These are phyloP conservation scores for Colinus virginianus DNA, from an alignment of 2,113 vertebrate genomes.

Conservation along the genomic window DNA sequence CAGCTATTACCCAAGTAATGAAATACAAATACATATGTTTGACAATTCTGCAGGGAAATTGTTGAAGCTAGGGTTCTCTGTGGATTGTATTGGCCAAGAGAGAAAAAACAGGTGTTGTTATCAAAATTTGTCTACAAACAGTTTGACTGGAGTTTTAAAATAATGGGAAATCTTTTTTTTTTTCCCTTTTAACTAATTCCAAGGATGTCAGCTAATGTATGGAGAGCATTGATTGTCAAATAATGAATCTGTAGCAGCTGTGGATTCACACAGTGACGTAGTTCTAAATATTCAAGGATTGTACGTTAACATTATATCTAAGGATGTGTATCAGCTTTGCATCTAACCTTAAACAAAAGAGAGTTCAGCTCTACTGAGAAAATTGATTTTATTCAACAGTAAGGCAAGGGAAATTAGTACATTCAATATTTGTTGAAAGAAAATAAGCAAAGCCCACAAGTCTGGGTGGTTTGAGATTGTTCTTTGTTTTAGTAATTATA, in stretches of 20 bases:
- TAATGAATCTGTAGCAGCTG: slow-evolving; percentile 70
- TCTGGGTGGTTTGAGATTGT: slow-evolving; percentile 79
- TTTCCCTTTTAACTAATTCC: slow-evolving; percentile 59
- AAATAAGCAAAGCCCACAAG: slow-evolving; percentile 81
- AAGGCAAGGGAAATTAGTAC: slow-evolving; percentile 85
- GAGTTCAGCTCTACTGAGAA: slow-evolving; percentile 82
- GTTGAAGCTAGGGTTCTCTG: slow-evolving; percentile 77
- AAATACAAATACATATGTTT: slow-evolving; percentile 89
- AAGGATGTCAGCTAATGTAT: slow-evolving; percentile 70
- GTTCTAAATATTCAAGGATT: slow-evolving; percentile 80
- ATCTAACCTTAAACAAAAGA: slow-evolving; percentile 84
- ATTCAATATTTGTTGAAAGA: slow-evolving; percentile 86
- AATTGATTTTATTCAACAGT: slow-evolving; percentile 84
- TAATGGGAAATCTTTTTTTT: slow-evolving; percentile 71
- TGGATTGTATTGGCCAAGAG: slow-evolving; percentile 79
- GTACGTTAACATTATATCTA: slow-evolving; percentile 75
- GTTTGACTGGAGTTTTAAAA: slow-evolving; percentile 79
- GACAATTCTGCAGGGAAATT: slow-evolving; percentile 82
- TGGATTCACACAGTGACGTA: slow-evolving; percentile 67
- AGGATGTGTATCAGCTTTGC: slow-evolving; percentile 76
- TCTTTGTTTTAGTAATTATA: slow-evolving; percentile 86
- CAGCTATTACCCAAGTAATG: slow-evolving; percentile 84
- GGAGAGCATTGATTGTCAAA: slow-evolving; percentile 73
- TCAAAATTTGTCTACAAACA: slow-evolving; percentile 80
- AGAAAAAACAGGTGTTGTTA: slow-evolving; percentile 84